Evolutionary conservation across 2,113 vertebrate genomes (phyloP).

Genomic region (Microtus pennsylvanicus): DNA sequence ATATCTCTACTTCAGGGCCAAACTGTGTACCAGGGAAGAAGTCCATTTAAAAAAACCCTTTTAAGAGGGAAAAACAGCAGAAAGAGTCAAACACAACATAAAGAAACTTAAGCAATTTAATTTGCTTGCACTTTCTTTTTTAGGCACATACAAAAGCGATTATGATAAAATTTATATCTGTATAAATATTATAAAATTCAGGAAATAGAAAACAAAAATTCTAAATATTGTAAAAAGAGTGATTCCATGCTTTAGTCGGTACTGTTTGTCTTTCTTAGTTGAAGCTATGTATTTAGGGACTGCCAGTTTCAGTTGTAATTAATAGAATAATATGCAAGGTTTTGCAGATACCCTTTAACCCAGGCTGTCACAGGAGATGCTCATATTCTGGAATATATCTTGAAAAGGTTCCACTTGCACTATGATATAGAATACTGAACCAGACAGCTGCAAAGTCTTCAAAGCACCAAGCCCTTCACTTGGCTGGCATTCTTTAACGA

Average conservation of each 20-base stretch:
- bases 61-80: no score
- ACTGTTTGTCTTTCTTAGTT: neutral
- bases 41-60: no score
- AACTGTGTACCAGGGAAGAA: no score
- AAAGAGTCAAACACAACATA: no score
- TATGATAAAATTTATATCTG: neutral
- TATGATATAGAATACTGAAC: neutral
- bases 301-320: neutral
- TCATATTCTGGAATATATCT: neutral
- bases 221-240: neutral
- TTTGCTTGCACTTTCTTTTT: neutral
- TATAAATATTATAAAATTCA: neutral
- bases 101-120: neutral
- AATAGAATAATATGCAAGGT: neutral
- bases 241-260: neutral
- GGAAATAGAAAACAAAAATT: slow-evolving; percentile 11
- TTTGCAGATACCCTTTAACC: neutral
- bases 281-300: neutral
- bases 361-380: neutral
- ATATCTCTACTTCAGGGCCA: no score
- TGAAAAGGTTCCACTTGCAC: neutral
- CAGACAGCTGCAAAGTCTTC: neutral
- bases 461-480: neutral
- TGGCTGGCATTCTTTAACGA: neutral
- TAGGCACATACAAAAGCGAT: neutral